These are phyloP conservation scores for Lepus oiostolus DNA, from an alignment of 2,797 vertebrate species.

Conservation along the genomic window DNA sequence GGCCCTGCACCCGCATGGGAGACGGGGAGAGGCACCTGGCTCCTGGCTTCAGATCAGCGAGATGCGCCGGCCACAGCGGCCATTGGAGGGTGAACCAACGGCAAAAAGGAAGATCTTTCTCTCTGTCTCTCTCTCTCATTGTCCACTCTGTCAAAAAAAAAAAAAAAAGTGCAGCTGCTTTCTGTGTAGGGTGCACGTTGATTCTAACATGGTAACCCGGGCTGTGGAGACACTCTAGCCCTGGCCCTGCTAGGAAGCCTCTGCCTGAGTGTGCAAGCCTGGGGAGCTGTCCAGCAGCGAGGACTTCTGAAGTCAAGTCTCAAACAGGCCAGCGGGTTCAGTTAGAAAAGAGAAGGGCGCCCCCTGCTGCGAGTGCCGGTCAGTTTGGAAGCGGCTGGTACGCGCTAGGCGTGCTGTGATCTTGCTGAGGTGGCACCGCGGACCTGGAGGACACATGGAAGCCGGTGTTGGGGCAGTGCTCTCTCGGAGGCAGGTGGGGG, in stretches of 20 bases:
- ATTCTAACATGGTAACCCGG: background rate
- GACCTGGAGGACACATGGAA: background rate
- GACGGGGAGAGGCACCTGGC: too few species aligned
- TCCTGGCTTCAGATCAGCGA: too few species aligned
- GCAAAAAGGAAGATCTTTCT: too few species aligned
- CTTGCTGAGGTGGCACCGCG: too few species aligned
- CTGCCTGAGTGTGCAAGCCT: background rate
- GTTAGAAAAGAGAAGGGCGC: conserved; percentile 23
- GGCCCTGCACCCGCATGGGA: too few species aligned
- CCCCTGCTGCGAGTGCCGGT: conserved; percentile 47
- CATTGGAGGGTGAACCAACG: too few species aligned
- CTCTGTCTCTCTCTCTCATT: too few species aligned
- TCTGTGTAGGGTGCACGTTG: background rate
- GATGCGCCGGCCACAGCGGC: too few species aligned
- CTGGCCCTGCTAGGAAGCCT: background rate
- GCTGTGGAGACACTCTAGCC: background rate
- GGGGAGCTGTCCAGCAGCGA: conserved; percentile 82
- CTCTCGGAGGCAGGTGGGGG: background rate
- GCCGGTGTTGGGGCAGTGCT: background rate
- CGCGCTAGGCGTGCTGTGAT: background rate
- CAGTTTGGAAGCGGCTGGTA: background rate
- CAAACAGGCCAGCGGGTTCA: rapidly evolving
- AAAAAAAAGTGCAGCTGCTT: too few species aligned
- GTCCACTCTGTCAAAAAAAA: too few species aligned
- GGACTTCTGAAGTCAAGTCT: conserved; percentile 55